These are phyloP conservation scores for Pristionchus pacificus DNA, from an alignment of 1,140 invertebrate species.

Conservation along the genomic window DNA sequence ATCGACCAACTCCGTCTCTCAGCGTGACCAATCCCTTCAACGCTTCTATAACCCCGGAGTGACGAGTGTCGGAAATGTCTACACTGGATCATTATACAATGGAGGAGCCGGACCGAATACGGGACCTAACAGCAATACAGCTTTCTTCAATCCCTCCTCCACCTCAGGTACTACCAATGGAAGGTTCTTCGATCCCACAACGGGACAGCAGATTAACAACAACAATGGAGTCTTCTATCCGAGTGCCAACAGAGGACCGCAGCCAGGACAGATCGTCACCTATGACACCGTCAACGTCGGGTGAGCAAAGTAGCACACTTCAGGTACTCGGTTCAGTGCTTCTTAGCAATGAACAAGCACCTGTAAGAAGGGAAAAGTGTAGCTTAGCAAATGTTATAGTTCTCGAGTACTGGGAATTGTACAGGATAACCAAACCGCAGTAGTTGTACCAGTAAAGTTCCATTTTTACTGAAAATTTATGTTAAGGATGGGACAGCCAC, in stretches of 20 bases:
- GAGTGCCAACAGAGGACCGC: neutral
- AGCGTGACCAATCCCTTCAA: too few species aligned
- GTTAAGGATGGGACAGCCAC: too few species aligned
- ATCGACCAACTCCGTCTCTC: neutral
- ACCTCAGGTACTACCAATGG: neutral
- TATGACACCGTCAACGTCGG: too few species aligned
- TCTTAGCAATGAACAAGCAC: too few species aligned
- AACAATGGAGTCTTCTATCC: neutral
- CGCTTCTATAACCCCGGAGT: neutral
- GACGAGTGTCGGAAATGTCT: neutral
- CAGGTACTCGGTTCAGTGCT: too few species aligned
- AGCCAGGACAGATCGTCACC: neutral
- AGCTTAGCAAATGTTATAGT: too few species aligned
- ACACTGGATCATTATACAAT: neutral
- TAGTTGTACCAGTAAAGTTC: too few species aligned
- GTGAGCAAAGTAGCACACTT: too few species aligned
- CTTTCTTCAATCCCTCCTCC: neutral
- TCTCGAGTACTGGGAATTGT: too few species aligned
- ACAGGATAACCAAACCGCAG: too few species aligned
- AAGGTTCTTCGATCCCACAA: neutral
- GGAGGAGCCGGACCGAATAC: neutral
- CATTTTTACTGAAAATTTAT: too few species aligned
- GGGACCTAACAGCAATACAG: neutral
- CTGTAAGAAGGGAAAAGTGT: too few species aligned
- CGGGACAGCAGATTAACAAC: neutral